Percentiles rank a stretch among this genome's conserved stretches.
phyloP scores from a whole-genome alignment of 2,797 vertebrate genomes.

The Melanotaenia pygmaea region DNA sequence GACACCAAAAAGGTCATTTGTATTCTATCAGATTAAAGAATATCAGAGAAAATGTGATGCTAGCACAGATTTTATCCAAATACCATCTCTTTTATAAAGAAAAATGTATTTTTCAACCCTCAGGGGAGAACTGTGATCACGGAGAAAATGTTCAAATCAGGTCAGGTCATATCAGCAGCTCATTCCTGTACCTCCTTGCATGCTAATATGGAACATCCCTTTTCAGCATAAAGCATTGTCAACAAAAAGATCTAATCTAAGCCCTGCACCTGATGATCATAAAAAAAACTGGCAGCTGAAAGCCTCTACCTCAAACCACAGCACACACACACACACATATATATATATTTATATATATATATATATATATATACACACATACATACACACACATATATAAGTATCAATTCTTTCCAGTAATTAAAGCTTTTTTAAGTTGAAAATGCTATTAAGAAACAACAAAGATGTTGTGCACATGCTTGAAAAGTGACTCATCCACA shows the following conservation, averaged over 20 bases:
- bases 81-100: constrained; percentile 45
- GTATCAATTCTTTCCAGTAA: too few species aligned
- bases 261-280: constrained; percentile 58
- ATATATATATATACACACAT: too few species aligned
- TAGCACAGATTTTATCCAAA: constrained; percentile 37
- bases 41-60: constrained; percentile 5
- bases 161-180: constrained; percentile 75
- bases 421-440: too few species aligned
- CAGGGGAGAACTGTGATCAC: constrained; percentile 59
- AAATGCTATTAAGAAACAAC: constrained; percentile 1
- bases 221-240: constrained; percentile 52
- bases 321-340: too few species aligned
- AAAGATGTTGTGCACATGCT: constrained; percentile 6
- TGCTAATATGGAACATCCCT: constrained; percentile 61
- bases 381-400: too few species aligned
- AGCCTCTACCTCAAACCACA: constrained; percentile 24
- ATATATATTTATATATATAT: too few species aligned
- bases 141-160: constrained; percentile 72
- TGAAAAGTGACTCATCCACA: constrained; percentile 45
- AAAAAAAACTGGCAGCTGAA: constrained; percentile 11
- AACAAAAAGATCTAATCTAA: constrained; percentile 62
- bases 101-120: constrained; percentile 48
- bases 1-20: constrained; percentile 26
- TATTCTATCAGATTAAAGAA: constrained; percentile 26
- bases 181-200: constrained; percentile 42